A percentile compares a stretch with the other conserved stretches of the same genome.
These are phyloP conservation scores for Chaetodon trifasciatus DNA, from an alignment of 2,797 vertebrate genomes.

Conservation along the genomic window DNA sequence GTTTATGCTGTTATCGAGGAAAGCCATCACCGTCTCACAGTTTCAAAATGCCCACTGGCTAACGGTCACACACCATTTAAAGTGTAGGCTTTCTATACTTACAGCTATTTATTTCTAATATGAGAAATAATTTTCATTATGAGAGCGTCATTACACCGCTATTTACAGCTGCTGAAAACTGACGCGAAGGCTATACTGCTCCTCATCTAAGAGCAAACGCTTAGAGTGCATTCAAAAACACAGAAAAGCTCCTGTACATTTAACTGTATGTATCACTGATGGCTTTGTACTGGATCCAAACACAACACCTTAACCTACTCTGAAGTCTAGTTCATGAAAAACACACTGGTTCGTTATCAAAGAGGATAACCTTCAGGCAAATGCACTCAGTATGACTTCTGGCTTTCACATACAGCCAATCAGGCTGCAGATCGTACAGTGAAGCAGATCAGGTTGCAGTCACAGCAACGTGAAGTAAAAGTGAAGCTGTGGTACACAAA, in stretches of 20 bases:
- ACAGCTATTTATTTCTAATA: constrained; percentile 44
- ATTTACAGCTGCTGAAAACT: constrained; percentile 44
- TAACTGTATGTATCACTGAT: not conserved
- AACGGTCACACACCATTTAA: constrained; percentile 51
- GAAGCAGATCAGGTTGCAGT: not conserved
- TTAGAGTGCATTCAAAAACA: not conserved
- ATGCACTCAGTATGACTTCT: not conserved
- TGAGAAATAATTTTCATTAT: constrained; percentile 42
- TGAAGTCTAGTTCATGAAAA: not conserved
- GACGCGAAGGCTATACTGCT: constrained; percentile 1
- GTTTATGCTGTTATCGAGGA: not conserved
- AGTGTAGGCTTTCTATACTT: constrained; percentile 28
- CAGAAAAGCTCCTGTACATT: not conserved
- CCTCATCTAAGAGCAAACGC: constrained; percentile 12
- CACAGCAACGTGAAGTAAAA: not conserved
- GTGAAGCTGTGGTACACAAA: not conserved
- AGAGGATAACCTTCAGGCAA: not conserved
- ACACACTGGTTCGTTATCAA: not conserved
- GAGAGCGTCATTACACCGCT: constrained; percentile 38
- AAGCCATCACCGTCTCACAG: constrained; percentile 5
- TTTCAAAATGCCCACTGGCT: constrained; percentile 23
- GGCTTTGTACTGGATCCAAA: not conserved
- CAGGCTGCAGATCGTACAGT: not conserved
- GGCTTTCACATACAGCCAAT: constrained; percentile 6
- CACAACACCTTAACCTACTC: not conserved